Conservation (phyloP, 2,113 vertebrate species). For the Phylloscopus trochilus region DNA sequence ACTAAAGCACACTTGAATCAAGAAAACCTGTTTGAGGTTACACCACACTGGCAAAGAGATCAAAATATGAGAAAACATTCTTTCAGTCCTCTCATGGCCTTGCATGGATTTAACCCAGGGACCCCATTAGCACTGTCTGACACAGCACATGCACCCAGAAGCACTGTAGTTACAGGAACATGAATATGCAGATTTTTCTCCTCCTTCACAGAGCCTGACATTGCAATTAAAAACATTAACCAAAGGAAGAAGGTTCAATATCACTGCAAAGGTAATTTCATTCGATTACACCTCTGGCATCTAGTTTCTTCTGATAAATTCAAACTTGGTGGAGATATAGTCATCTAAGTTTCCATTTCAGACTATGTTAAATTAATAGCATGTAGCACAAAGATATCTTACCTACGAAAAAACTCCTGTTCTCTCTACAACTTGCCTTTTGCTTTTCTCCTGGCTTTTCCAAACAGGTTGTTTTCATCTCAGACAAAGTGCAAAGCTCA, state of each 20-base stretch:
- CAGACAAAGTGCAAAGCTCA: background rate
- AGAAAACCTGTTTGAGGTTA: background rate
- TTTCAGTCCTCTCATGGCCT: background rate
- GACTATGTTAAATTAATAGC: background rate
- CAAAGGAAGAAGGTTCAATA: background rate
- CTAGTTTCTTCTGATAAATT: background rate
- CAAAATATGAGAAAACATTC: background rate
- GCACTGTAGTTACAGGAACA: background rate
- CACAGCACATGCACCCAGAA: background rate
- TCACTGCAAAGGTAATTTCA: background rate
- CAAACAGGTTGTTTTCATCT: background rate
- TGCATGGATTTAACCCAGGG: background rate
- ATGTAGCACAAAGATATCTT: background rate
- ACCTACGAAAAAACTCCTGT: background rate
- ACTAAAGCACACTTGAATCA: background rate
- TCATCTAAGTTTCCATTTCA: background rate
- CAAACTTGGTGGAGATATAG: background rate
- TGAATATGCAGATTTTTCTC: background rate
- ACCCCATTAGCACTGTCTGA: background rate
- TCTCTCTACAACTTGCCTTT: background rate
- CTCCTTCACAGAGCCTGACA: background rate
- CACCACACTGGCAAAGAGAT: background rate
- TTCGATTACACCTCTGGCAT: background rate
- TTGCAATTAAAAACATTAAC: background rate
- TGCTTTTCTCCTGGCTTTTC: background rate